phyloP scores from a whole-genome alignment of 2,797 vertebrate species.

The Netta rufina region DNA sequence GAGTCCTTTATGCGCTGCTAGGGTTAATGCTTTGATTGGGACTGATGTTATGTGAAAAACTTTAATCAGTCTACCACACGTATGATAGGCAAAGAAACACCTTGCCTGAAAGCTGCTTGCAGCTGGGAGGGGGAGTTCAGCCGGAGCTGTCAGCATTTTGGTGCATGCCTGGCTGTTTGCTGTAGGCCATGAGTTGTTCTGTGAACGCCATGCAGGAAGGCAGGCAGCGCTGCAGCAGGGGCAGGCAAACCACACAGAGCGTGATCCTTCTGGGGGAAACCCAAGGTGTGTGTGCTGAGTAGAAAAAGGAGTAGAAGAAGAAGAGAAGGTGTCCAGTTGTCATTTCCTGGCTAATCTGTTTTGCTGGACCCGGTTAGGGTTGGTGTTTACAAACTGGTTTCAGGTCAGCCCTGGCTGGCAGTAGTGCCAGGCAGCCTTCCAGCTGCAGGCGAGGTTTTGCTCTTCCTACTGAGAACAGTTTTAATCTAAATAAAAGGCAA shows the following conservation, averaged over 20 bases:
- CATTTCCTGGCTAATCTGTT: slow-evolving; percentile 24
- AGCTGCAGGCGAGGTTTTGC: neutral
- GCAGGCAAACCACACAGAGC: neutral
- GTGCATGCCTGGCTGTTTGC: neutral
- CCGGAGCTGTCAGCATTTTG: neutral
- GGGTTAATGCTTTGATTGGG: neutral
- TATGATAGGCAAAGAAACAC: neutral
- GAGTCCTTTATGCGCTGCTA: neutral
- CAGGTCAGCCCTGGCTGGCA: slow-evolving; percentile 7
- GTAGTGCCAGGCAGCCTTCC: slow-evolving; percentile 9
- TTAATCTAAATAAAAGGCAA: slow-evolving; percentile 54
- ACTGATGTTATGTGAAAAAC: neutral
- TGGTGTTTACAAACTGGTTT: slow-evolving; percentile 25
- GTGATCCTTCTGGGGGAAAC: neutral
- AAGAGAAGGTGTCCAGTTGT: neutral
- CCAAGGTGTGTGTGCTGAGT: neutral
- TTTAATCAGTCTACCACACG: neutral
- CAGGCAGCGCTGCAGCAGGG: neutral
- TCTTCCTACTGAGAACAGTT: neutral
- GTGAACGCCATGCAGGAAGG: neutral
- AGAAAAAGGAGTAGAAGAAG: neutral
- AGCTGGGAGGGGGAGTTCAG: neutral
- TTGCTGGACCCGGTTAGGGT: slow-evolving; percentile 29
- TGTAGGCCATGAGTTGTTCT: neutral
- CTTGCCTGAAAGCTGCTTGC: neutral